Evolutionary conservation across 1,140 invertebrate species (phyloP).

Genomic region (Scylla paramamosain): DNA sequence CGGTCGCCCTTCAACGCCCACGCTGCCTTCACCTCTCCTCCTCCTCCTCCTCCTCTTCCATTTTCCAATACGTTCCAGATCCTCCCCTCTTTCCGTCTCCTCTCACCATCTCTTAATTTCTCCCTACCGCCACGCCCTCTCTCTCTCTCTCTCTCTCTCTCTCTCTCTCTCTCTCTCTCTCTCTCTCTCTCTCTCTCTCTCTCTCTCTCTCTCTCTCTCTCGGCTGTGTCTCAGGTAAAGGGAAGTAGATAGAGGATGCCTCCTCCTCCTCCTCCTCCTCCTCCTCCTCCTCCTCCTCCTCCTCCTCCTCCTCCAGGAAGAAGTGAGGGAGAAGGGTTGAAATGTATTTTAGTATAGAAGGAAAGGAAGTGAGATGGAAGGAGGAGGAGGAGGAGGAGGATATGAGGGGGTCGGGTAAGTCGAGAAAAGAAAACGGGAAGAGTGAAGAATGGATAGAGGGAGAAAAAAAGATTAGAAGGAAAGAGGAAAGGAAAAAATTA

Average conservation of each 20-base stretch:
- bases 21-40: background rate
- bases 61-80: background rate
- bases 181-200: constrained; percentile 50
- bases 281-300: background rate
- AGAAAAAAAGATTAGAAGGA: background rate
- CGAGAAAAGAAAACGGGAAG: background rate
- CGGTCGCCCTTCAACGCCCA: background rate
- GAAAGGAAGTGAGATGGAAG: background rate
- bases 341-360: background rate
- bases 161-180: constrained; percentile 52
- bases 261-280: background rate
- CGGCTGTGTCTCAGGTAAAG: background rate
- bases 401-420: background rate
- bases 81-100: background rate
- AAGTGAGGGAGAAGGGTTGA: background rate
- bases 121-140: background rate
- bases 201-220: constrained; percentile 45
- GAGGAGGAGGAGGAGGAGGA: background rate
- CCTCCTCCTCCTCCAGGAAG: background rate
- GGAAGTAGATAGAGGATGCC: background rate
- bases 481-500: background rate
- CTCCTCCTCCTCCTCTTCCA: background rate
- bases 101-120: background rate
- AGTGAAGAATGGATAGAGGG: background rate
- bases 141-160: constrained; percentile 52